These are phyloP conservation scores for Malacoctenus gilli DNA, from an alignment of 2,797 vertebrate genomes.

Conservation along the genomic window DNA sequence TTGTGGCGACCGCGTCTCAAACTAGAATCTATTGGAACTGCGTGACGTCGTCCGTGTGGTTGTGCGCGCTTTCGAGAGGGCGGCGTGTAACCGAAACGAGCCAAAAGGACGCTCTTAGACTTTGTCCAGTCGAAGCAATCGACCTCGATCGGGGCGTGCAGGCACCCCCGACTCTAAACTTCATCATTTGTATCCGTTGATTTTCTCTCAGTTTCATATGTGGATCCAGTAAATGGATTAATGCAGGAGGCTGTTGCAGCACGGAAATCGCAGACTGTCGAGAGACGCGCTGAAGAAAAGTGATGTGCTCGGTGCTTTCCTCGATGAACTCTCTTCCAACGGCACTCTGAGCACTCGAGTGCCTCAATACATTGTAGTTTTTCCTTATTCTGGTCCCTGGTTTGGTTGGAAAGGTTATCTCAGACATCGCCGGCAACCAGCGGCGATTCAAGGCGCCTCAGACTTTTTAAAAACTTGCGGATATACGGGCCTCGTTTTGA, in stretches of 20 bases:
- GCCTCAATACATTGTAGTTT: not conserved
- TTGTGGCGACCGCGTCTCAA: no score
- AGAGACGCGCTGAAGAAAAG: constrained; percentile 18
- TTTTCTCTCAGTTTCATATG: not conserved
- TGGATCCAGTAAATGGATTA: not conserved
- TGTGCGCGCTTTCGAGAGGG: no score
- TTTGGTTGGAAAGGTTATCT: constrained; percentile 24
- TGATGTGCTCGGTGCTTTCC: constrained; percentile 22
- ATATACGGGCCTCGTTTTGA: constrained; percentile 29
- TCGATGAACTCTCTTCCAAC: constrained; percentile 11
- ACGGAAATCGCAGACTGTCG: constrained; percentile 5
- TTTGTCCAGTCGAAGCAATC: no score
- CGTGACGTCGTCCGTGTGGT: no score
- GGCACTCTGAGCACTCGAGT: not conserved
- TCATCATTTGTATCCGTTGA: not conserved
- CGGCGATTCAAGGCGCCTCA: constrained; percentile 12
- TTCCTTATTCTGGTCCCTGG: constrained; percentile 1
- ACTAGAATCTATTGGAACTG: no score
- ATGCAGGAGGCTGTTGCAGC: constrained; percentile 12
- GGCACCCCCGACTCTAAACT: no score
- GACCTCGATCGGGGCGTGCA: no score
- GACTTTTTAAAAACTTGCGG: constrained; percentile 6
- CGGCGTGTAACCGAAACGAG: no score
- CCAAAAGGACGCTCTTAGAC: no score
- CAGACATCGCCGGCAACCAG: constrained; percentile 18